These are phyloP conservation scores for Opisthocomus hoazin DNA, from an alignment of 2,113 vertebrate species.

Conservation along the genomic window DNA sequence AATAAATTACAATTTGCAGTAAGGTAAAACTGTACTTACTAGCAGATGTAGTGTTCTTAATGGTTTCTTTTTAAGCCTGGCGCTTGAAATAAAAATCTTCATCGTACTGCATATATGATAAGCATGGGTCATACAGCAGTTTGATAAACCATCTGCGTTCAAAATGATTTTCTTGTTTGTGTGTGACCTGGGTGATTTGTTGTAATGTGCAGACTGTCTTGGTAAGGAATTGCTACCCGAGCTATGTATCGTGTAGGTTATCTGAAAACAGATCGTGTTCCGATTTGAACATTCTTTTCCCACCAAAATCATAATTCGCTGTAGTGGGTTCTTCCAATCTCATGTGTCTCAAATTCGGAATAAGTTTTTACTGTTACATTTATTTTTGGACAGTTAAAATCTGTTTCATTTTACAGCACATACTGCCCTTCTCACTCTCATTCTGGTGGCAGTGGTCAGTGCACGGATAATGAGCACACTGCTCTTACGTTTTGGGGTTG, in stretches of 20 bases:
- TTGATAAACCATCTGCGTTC: not conserved
- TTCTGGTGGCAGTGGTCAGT: not conserved
- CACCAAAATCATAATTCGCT: not conserved
- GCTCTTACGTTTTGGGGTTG: too few species aligned
- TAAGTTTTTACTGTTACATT: not conserved
- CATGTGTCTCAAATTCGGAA: not conserved
- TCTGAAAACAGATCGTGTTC: not conserved
- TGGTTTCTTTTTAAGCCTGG: not conserved
- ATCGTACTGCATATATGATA: not conserved
- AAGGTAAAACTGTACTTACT: not conserved
- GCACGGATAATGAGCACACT: not conserved
- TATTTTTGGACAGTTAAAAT: not conserved
- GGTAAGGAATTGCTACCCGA: not conserved
- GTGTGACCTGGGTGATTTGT: not conserved
- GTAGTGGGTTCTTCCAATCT: not conserved
- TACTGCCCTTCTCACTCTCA: not conserved
- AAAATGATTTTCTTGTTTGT: not conserved
- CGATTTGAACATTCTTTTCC: not conserved
- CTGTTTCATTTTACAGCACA: not conserved
- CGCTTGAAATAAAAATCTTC: not conserved
- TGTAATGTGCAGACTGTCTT: not conserved
- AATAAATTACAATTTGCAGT: not conserved
- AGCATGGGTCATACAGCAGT: not conserved
- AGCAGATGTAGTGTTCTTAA: not conserved
- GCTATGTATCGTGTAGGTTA: not conserved